These are phyloP conservation scores for Sclerurus mexicanus DNA, from an alignment of 2,113 vertebrate species.

Conservation along the genomic window DNA sequence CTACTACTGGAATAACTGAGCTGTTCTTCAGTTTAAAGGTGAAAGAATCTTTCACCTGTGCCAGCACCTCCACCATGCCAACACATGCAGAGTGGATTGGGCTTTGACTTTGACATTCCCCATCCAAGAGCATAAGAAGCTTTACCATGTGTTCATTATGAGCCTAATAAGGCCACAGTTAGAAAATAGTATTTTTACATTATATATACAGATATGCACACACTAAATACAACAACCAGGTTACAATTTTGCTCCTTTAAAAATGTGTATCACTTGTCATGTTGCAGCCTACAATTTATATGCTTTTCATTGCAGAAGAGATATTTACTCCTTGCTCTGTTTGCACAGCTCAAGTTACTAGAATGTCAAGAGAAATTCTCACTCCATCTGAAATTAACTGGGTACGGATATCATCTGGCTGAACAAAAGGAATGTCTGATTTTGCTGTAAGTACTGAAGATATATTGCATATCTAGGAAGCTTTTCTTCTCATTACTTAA, in stretches of 20 bases:
- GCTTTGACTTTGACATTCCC: background rate
- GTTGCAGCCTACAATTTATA: background rate
- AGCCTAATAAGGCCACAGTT: background rate
- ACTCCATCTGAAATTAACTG: background rate
- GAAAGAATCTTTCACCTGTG: background rate
- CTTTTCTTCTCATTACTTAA: constrained; percentile 46
- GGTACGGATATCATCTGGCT: background rate
- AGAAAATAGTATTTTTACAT: background rate
- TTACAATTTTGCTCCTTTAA: background rate
- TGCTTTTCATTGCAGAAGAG: background rate
- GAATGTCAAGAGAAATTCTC: background rate
- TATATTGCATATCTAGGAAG: background rate
- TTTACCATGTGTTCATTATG: background rate
- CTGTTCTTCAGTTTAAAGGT: background rate
- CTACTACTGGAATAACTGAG: background rate
- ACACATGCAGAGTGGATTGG: background rate
- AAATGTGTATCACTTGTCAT: background rate
- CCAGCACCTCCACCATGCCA: background rate
- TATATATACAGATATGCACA: background rate
- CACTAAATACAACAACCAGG: background rate
- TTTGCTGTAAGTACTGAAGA: background rate
- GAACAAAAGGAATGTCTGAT: constrained; percentile 28
- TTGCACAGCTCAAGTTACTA: background rate
- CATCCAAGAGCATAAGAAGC: background rate
- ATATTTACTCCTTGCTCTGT: background rate